phyloP scores from a whole-genome alignment of 2,888 invertebrate genomes.

The Megalurothrips usitatus region DNA sequence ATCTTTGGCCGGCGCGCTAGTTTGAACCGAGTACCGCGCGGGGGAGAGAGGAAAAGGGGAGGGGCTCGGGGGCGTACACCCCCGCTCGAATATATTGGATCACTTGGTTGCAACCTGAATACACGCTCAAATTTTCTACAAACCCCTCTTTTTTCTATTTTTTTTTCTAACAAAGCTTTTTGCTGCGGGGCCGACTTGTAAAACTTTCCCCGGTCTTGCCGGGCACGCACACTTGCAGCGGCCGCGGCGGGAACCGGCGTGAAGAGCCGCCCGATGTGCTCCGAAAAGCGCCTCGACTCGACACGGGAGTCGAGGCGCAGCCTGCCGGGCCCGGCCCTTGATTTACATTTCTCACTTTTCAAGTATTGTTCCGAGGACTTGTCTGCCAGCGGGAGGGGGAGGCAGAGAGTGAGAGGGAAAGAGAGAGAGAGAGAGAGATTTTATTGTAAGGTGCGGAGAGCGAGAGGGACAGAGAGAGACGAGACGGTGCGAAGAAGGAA shows the following conservation, averaged over 20 bases:
- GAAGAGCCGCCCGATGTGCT: neutral
- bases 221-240: no score
- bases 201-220: neutral
- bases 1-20: neutral
- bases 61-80: no score
- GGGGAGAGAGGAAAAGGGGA: no score
- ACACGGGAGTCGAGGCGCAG: neutral
- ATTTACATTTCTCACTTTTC: slow-evolving; percentile 23
- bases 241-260: neutral
- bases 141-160: no score
- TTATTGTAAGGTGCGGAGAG: no score
- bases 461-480: neutral
- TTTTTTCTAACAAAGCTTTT: no score
- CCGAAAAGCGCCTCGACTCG: neutral
- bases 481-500: neutral
- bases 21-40: slow-evolving; percentile 13
- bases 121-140: no score
- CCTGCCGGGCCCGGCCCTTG: neutral
- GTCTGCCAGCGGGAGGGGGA: neutral
- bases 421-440: neutral
- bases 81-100: no score
- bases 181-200: no score
- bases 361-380: slow-evolving; percentile 6
- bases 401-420: neutral
- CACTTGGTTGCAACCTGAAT: no score